Conservation (phyloP, 2,888 invertebrate genomes). For the Tenthredo distinguenda region DNA sequence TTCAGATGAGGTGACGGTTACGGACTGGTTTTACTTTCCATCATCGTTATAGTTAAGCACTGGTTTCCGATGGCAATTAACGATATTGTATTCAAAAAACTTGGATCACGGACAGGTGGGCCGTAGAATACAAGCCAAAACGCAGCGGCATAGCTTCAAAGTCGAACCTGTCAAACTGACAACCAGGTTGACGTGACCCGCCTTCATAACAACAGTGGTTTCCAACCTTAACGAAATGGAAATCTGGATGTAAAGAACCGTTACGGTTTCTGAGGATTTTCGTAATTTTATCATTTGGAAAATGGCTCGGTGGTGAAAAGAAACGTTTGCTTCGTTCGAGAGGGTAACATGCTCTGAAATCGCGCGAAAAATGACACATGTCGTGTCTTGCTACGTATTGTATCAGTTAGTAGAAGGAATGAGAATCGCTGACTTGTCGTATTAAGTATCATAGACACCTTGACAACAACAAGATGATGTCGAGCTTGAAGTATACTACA, state of each 20-base stretch:
- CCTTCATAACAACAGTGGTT: conserved; percentile 59
- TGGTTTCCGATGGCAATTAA: conserved; percentile 61
- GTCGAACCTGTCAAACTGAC: conserved; percentile 68
- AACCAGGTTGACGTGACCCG: conserved; percentile 66
- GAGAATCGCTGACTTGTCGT: conserved; percentile 44
- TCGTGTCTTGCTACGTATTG: neutral
- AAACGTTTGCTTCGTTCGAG: neutral
- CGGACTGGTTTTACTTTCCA: neutral
- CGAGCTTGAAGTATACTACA: conserved; percentile 51
- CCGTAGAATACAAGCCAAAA: conserved; percentile 30
- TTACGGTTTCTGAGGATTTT: neutral
- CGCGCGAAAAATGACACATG: neutral
- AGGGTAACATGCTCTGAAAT: neutral
- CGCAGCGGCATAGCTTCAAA: conserved; percentile 58
- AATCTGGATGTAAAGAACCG: neutral
- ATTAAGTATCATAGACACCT: conserved; percentile 56
- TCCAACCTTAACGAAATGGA: conserved; percentile 43
- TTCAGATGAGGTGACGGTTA: neutral
- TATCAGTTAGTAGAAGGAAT: neutral
- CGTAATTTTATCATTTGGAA: neutral
- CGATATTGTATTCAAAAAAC: conserved; percentile 59
- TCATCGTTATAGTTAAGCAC: conserved; percentile 53
- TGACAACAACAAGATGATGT: conserved; percentile 60
- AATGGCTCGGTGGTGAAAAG: neutral
- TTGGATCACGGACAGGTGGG: conserved; percentile 58